A percentile compares a stretch with the other conserved stretches of the same genome.
Conservation (phyloP, 2,888 invertebrate genomes). For the Lymantria monacha region DNA sequence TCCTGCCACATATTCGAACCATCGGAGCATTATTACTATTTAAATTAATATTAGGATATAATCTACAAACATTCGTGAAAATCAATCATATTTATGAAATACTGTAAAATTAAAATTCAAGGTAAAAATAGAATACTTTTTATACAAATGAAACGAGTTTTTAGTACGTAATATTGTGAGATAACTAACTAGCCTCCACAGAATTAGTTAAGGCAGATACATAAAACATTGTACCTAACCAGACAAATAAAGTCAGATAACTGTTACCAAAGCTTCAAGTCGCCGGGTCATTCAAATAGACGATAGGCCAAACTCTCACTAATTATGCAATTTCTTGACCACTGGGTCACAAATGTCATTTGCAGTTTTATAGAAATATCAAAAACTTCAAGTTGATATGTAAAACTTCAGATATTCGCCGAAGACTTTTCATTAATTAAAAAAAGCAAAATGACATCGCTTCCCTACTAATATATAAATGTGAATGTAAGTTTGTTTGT, state of each 20-base stretch:
- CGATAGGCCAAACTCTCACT: slow-evolving; percentile 28
- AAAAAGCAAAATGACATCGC: too few relatives aligned
- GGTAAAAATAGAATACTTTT: neutral
- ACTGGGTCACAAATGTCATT: slow-evolving; percentile 27
- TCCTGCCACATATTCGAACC: too few relatives aligned
- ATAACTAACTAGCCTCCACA: neutral
- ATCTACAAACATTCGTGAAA: too few relatives aligned
- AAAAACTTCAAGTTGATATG: neutral
- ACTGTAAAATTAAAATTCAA: too few relatives aligned
- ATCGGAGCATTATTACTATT: too few relatives aligned
- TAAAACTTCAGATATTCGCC: too few relatives aligned
- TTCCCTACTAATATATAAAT: too few relatives aligned
- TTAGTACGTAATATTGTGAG: neutral
- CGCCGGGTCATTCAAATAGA: slow-evolving; percentile 17
- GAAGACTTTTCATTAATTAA: too few relatives aligned
- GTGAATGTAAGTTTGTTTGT: too few relatives aligned
- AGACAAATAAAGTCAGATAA: slow-evolving; percentile 3
- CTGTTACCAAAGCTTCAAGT: slow-evolving; percentile 13
- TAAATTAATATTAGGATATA: too few relatives aligned
- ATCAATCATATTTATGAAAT: too few relatives aligned
- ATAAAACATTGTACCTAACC: slow-evolving; percentile 1
- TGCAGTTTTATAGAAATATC: slow-evolving; percentile 20
- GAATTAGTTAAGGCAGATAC: neutral
- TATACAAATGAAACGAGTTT: neutral
- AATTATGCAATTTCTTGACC: slow-evolving; percentile 25